phyloP scores from a whole-genome alignment of 2,797 vertebrate species.

The Setipinna tenuifilis region DNA sequence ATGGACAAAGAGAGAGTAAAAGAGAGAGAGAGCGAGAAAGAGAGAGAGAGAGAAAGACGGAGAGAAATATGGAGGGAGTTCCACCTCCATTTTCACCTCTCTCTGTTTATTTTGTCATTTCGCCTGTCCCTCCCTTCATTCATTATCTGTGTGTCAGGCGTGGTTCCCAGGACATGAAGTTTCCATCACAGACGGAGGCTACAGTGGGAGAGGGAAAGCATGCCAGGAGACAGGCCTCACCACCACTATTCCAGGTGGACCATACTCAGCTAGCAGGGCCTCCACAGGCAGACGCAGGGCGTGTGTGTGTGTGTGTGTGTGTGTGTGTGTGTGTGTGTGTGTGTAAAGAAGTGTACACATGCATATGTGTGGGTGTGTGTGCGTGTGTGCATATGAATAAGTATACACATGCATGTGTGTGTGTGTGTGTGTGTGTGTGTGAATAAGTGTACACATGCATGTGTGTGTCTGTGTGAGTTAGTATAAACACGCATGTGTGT shows the following conservation, averaged over 20 bases:
- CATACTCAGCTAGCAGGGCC: background rate
- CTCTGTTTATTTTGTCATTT: background rate
- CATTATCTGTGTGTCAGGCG: background rate
- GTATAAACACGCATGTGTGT: no score
- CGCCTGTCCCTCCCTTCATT: background rate
- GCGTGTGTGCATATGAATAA: no score
- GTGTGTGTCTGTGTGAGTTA: no score
- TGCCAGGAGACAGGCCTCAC: background rate
- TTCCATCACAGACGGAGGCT: background rate
- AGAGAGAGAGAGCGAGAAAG: background rate
- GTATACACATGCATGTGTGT: no score
- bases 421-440: no score
- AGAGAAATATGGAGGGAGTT: no score
- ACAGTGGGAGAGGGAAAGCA: background rate
- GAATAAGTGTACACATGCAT: no score
- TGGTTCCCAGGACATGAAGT: background rate
- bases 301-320: background rate
- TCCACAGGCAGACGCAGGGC: background rate
- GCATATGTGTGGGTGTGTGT: no score
- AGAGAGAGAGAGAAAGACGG: no score
- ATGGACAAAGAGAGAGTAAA: background rate
- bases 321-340: no score
- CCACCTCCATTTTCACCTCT: background rate
- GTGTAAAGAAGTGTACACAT: no score
- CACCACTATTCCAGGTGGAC: background rate